These are phyloP conservation scores for Anastrepha ludens DNA, from an alignment of 1,140 invertebrate genomes.

Conservation along the genomic window DNA sequence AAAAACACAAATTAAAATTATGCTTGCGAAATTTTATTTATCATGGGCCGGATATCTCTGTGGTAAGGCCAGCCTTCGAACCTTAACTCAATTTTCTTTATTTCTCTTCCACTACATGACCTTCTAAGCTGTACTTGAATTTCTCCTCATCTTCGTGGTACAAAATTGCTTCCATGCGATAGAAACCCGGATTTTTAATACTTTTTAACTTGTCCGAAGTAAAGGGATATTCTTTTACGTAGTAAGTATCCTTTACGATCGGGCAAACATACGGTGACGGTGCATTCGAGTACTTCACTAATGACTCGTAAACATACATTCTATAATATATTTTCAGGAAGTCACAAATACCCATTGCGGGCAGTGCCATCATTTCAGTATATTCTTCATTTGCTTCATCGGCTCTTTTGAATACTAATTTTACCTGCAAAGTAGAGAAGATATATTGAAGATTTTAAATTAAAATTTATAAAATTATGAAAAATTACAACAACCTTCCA, in stretches of 20 bases:
- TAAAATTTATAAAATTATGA: neutral
- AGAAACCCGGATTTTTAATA: neutral
- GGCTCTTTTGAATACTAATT: neutral
- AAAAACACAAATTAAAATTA: no score
- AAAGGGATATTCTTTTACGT: neutral
- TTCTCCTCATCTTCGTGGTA: neutral
- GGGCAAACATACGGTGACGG: constrained; percentile 3
- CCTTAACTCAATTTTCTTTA: neutral
- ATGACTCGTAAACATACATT: constrained; percentile 10
- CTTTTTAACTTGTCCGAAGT: neutral
- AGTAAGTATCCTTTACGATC: neutral
- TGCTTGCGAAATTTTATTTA: no score
- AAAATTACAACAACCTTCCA: neutral
- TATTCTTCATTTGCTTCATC: neutral
- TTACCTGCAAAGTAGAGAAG: neutral
- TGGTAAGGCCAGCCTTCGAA: no score
- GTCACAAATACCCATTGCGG: constrained; percentile 1
- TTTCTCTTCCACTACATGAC: neutral
- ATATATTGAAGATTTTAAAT: neutral
- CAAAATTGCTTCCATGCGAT: neutral
- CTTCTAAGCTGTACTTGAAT: constrained; percentile 5
- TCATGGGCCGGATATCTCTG: no score
- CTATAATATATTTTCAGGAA: constrained; percentile 17
- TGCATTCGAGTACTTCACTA: constrained; percentile 18
- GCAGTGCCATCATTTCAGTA: neutral